Evolutionary conservation across 2,797 vertebrate genomes (phyloP).

Genomic region (Smutsia temminckii): DNA sequence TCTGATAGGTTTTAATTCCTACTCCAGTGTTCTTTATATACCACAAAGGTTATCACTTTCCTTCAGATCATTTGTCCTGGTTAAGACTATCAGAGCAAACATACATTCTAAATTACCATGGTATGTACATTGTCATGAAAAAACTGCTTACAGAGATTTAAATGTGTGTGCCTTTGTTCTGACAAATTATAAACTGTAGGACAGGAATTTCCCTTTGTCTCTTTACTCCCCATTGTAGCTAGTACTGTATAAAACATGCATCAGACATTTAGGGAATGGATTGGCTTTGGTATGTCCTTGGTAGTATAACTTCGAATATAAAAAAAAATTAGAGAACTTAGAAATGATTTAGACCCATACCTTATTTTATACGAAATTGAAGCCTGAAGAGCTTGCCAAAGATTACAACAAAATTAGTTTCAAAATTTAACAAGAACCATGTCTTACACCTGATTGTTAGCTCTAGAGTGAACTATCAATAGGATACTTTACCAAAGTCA

Average conservation of each 20-base stretch:
- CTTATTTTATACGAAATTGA: neutral
- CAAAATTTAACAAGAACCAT: neutral
- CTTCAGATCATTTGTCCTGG: neutral
- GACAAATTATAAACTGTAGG: neutral
- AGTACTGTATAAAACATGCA: neutral
- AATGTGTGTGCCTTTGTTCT: neutral
- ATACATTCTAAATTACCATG: neutral
- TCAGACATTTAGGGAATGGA: neutral
- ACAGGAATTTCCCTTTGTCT: neutral
- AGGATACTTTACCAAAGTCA: neutral
- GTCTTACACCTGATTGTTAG: neutral
- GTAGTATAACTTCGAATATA: neutral
- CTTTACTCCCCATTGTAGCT: neutral
- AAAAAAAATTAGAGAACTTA: neutral
- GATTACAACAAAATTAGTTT: neutral
- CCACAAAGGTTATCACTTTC: neutral
- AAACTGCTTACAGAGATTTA: neutral
- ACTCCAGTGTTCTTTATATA: neutral
- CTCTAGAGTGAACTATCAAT: neutral
- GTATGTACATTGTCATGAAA: neutral
- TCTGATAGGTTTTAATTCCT: neutral
- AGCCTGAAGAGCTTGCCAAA: neutral
- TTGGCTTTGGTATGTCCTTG: neutral
- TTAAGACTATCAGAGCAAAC: neutral
- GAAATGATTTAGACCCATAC: neutral